Evolutionary conservation across 2,888 invertebrate genomes (phyloP), one percentile per base, ranked within the genome.

Genomic region (Lissonota sp.): DNA sequence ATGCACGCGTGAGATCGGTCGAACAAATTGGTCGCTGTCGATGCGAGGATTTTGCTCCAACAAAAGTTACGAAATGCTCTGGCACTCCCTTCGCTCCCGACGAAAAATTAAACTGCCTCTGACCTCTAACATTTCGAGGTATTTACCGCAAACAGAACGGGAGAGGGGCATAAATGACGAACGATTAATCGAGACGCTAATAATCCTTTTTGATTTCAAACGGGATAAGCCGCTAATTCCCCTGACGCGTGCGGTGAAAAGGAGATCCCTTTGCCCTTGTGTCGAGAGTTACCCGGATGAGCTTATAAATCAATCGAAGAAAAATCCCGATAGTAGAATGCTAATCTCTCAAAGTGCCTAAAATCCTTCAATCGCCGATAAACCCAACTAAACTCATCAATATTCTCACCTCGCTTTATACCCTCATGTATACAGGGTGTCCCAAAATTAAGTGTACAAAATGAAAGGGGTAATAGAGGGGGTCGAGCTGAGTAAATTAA

Each of bases 291-390:
- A 26, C 42, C 58, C 42, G 49, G 53, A 78, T 63, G 63, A 64
- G 77, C 67, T 49, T 63, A 44, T 60, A 70, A 70, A 77, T 77
- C 3, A 26, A 77, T 67, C 55, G 60, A 51, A 51, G 26, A 60
- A 53, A 66, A 74, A 74, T 69, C 70, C 44, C 60, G 78, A 66
- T 71, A 40, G 44, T n/a, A 60, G 26, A 26, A 26, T 26, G 44
- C 63, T 73, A 40, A 74, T 74, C 57, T 64, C n/a, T n/a, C n/a
- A n/a, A n/a, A n/a, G 26, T 26, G 26, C 3, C 26, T 26, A 26
- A 26, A 26, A 26, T 26, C 69, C 74, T 78, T 66, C 70, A 44
- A 73, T 81, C 66, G 46, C 10, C 58, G 73, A 73, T 78, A 70
- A 70, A 49, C 58, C 76, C 69, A 71, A 60, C 53, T 62, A 60